Conservation (phyloP, 1,140 invertebrate genomes). For the Oreohelix idahoensis region DNA sequence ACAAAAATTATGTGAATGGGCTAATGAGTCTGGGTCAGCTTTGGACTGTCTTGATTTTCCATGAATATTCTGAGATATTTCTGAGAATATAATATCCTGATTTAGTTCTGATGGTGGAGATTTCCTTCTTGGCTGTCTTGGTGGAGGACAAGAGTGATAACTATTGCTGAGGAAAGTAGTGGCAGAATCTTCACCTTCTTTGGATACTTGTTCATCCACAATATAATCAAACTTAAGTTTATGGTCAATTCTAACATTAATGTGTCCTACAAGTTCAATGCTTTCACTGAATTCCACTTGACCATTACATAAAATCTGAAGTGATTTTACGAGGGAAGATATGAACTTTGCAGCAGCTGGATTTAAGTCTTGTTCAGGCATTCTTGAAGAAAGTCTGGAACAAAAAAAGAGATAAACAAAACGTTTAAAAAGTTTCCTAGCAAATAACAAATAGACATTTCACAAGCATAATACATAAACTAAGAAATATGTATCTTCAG, state of each 20-base stretch:
- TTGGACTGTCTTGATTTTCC: background rate
- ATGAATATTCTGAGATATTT: background rate
- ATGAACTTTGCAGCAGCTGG: slow-evolving; percentile 42
- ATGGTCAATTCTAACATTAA: slow-evolving; percentile 49
- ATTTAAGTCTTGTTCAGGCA: slow-evolving; percentile 40
- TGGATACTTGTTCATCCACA: slow-evolving; percentile 53
- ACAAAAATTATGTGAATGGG: background rate
- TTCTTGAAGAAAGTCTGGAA: background rate
- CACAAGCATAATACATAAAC: no score
- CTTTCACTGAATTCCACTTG: slow-evolving; percentile 49
- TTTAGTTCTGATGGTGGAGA: slow-evolving; percentile 12
- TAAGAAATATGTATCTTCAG: no score
- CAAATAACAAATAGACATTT: no score
- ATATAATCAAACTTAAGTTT: slow-evolving; percentile 49
- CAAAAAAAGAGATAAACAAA: background rate
- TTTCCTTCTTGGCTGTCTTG: slow-evolving; percentile 23
- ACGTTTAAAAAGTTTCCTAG: no score
- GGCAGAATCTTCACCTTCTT: slow-evolving; percentile 43
- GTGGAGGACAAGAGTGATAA: slow-evolving; percentile 45
- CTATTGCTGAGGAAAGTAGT: slow-evolving; percentile 52
- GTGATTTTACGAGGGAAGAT: slow-evolving; percentile 46
- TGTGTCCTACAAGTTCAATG: slow-evolving; percentile 51
- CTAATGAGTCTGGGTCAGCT: background rate
- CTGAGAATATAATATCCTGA: slow-evolving; percentile 17
- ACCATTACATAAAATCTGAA: slow-evolving; percentile 53